Conservation (phyloP, 2,888 invertebrate species). For the Phyto melanocephala region DNA sequence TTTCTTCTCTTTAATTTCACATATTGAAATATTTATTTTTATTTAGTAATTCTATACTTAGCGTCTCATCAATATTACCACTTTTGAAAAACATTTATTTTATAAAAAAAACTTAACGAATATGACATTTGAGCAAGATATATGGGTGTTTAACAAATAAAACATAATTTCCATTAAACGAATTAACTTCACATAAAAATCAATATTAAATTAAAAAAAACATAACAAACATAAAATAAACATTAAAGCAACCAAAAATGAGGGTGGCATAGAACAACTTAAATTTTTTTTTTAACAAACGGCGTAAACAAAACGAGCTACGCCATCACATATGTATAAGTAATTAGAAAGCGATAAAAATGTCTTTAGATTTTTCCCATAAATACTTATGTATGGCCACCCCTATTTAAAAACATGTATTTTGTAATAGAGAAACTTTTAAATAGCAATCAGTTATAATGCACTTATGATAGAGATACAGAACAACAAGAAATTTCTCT, state of each 20-base stretch:
- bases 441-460: neutral
- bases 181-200: slow-evolving; percentile 4
- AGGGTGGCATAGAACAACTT: neutral
- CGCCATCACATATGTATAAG: neutral
- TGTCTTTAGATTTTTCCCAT: neutral
- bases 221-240: neutral
- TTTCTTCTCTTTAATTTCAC: no score
- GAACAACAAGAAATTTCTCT: slow-evolving; percentile 29
- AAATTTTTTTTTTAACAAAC: no score
- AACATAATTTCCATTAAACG: neutral
- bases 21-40: no score
- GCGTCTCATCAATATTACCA: no score
- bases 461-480: neutral
- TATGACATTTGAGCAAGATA: neutral
- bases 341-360: slow-evolving; percentile 27
- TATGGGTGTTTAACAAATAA: neutral
- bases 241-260: neutral
- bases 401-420: slow-evolving; percentile 2
- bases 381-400: slow-evolving; percentile 4
- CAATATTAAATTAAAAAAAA: neutral
- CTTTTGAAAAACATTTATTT: no score
- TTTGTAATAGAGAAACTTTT: neutral
- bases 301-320: neutral
- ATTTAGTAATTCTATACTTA: no score
- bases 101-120: neutral